These are phyloP conservation scores for Andrena cerasifolii DNA, from an alignment of 1,140 invertebrate species.

Conservation along the genomic window DNA sequence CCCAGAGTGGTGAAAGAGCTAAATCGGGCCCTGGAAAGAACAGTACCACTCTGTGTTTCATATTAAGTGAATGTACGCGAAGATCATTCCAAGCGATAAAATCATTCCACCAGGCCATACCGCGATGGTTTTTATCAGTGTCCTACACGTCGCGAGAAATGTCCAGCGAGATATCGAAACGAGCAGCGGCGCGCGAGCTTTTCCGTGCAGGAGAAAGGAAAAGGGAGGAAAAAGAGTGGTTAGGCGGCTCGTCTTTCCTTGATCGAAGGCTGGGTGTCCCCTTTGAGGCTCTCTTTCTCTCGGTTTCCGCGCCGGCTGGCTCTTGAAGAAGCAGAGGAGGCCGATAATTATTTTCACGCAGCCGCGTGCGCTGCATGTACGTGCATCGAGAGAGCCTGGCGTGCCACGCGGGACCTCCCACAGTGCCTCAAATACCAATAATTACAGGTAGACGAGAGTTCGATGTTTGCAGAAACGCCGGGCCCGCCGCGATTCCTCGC, in stretches of 20 bases:
- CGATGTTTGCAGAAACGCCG: slow-evolving; percentile 65
- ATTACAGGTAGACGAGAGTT: slow-evolving; percentile 62
- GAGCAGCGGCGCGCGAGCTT: neutral
- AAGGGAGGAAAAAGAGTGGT: slow-evolving; percentile 51
- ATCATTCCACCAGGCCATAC: too few species aligned
- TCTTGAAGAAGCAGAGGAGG: slow-evolving; percentile 54
- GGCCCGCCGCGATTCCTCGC: slow-evolving; percentile 49
- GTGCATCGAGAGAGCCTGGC: slow-evolving; percentile 54
- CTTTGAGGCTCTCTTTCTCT: neutral
- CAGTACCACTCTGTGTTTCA: too few species aligned
- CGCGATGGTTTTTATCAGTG: too few species aligned
- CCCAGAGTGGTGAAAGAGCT: too few species aligned
- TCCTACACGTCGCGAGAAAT: too few species aligned
- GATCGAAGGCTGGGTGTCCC: slow-evolving; percentile 22
- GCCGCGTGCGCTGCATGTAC: slow-evolving; percentile 49
- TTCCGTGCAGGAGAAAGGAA: slow-evolving; percentile 56
- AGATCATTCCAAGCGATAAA: too few species aligned
- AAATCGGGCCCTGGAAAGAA: too few species aligned
- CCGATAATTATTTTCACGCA: slow-evolving; percentile 73
- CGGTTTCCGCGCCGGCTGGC: neutral
- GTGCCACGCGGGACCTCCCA: slow-evolving; percentile 67
- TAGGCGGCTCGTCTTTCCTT: slow-evolving; percentile 54
- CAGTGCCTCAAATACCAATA: slow-evolving; percentile 65
- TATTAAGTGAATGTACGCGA: too few species aligned
- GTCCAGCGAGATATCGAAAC: too few species aligned